Conservation (phyloP, 2,888 invertebrate genomes). For the Morpho achilles region DNA sequence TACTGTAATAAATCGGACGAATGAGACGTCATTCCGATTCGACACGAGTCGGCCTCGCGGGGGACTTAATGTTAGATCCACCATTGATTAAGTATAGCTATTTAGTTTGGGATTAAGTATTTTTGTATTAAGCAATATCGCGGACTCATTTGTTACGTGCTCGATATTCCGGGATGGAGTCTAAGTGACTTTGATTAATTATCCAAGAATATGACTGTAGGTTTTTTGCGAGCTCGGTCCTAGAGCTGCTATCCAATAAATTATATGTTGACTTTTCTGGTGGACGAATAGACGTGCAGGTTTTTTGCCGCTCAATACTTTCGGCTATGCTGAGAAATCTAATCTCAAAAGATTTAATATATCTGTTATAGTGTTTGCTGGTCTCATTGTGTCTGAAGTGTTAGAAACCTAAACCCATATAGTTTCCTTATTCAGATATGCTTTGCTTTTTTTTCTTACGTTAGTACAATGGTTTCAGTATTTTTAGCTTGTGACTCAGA, state of each 20-base stretch:
- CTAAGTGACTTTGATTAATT: slow-evolving; percentile 20
- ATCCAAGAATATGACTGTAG: background rate
- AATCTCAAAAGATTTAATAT: too few species aligned
- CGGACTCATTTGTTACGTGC: slow-evolving; percentile 19
- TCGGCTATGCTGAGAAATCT: too few species aligned
- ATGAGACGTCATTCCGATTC: slow-evolving; percentile 75
- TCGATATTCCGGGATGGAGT: slow-evolving; percentile 9
- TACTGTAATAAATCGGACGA: slow-evolving; percentile 65
- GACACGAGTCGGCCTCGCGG: slow-evolving; percentile 62
- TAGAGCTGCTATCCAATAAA: slow-evolving; percentile 1
- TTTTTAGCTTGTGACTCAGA: too few species aligned
- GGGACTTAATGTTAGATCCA: slow-evolving; percentile 60
- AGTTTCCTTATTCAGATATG: too few species aligned
- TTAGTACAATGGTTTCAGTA: too few species aligned
- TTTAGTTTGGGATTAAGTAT: slow-evolving; percentile 57
- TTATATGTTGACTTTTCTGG: background rate
- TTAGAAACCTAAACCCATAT: too few species aligned
- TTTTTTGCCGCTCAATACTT: background rate
- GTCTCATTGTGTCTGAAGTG: too few species aligned
- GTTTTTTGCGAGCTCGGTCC: slow-evolving; percentile 11
- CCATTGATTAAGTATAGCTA: slow-evolving; percentile 69
- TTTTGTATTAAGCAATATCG: slow-evolving; percentile 34
- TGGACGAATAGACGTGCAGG: slow-evolving; percentile 3
- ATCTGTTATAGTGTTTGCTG: too few species aligned
- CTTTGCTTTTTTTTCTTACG: too few species aligned